A percentile compares a stretch with the other conserved stretches of the same genome.
Conservation (phyloP, 2,113 vertebrate species). For the Pleuronectes platessa region DNA sequence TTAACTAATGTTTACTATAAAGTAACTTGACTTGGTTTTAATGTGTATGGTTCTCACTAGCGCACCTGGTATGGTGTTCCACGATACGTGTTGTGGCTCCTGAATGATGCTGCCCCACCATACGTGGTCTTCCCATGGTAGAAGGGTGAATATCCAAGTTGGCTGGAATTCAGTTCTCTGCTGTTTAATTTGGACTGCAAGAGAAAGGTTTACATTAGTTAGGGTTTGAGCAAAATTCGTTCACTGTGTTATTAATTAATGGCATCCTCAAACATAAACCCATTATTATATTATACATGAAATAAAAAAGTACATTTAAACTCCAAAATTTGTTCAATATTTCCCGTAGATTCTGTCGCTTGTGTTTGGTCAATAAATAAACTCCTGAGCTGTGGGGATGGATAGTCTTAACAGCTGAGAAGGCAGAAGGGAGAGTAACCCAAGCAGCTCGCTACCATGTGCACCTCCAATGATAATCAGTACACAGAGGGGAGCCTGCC, state of each 20-base stretch:
- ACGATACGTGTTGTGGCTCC: constrained; percentile 79
- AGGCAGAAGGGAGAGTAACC: too few species aligned
- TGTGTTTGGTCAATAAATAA: too few species aligned
- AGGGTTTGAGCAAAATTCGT: too few species aligned
- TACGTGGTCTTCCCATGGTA: constrained; percentile 97
- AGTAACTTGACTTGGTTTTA: neutral
- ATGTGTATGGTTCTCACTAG: neutral
- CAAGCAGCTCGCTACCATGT: too few species aligned
- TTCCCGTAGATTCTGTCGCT: too few species aligned
- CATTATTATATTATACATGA: neutral
- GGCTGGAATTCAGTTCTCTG: constrained; percentile 90
- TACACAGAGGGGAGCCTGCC: too few species aligned
- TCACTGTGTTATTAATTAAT: neutral
- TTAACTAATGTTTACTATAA: too few species aligned
- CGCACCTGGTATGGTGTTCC: constrained; percentile 90
- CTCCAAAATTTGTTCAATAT: too few species aligned
- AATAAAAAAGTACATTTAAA: too few species aligned
- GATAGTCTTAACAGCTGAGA: too few species aligned
- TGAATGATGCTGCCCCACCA: constrained; percentile 90
- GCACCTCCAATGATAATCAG: too few species aligned
- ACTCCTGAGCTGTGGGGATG: too few species aligned
- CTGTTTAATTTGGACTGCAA: constrained; percentile 87
- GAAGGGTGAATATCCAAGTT: constrained; percentile 95
- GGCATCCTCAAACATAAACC: neutral
- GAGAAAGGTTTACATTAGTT: neutral